Evolutionary conservation across 2,888 invertebrate species (phyloP).

Genomic region (Acanthoscelides obtectus): DNA sequence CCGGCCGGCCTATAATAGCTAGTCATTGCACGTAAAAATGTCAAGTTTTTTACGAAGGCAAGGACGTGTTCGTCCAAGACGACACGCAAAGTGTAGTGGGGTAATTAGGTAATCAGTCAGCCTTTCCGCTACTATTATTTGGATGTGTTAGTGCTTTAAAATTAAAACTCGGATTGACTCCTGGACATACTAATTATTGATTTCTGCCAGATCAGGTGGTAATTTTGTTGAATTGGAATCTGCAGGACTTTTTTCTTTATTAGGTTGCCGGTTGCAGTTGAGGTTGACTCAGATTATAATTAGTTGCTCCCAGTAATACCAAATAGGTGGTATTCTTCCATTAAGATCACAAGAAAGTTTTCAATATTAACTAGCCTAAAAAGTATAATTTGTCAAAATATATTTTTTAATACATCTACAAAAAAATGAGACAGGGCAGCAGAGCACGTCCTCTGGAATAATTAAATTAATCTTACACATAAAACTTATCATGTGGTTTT

Average conservation of each 20-base stretch:
- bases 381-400: too few species aligned
- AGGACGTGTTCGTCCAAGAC: neutral
- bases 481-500: too few species aligned
- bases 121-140: neutral
- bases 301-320: too few species aligned
- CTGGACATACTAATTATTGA: slow-evolving; percentile 8
- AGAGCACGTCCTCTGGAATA: too few species aligned
- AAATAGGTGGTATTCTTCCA: too few species aligned
- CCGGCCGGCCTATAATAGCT: neutral
- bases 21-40: neutral
- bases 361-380: too few species aligned
- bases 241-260: neutral
- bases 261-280: neutral
- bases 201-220: slow-evolving; percentile 6
- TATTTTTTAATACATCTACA: too few species aligned
- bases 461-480: too few species aligned
- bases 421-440: too few species aligned
- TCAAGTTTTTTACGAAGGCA: neutral
- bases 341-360: too few species aligned
- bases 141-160: neutral
- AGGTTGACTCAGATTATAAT: neutral
- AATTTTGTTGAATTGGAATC: slow-evolving; percentile 2
- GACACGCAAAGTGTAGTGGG: neutral
- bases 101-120: neutral
- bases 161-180: slow-evolving; percentile 4